Percentiles rank a stretch among this genome's conserved stretches.
These are phyloP conservation scores for Anas capensis DNA, from an alignment of 2,797 vertebrate species.

Conservation along the genomic window DNA sequence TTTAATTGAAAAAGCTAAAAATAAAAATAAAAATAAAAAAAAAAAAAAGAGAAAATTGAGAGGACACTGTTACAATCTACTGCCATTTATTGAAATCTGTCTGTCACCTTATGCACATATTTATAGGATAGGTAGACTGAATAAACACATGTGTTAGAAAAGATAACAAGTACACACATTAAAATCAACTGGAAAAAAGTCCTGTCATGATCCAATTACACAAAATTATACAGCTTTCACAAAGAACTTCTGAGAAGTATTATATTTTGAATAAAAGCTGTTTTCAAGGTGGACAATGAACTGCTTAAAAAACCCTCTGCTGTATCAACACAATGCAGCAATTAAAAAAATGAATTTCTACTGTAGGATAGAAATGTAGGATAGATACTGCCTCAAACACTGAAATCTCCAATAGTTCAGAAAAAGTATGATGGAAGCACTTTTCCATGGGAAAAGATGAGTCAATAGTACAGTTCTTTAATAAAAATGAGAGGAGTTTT, in stretches of 20 bases:
- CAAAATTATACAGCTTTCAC: not conserved
- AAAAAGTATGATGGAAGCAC: not conserved
- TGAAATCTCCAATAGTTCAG: not conserved
- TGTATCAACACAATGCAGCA: not conserved
- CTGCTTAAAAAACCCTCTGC: not conserved
- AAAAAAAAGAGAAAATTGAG: not conserved
- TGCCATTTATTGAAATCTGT: conserved; percentile 51
- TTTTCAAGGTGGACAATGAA: not conserved
- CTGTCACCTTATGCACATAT: not conserved
- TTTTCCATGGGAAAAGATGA: not conserved
- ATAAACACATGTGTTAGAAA: not conserved
- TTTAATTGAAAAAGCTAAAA: conserved; percentile 59
- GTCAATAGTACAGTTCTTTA: not conserved
- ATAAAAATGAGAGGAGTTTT: not conserved
- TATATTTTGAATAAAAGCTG: not conserved
- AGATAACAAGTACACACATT: not conserved
- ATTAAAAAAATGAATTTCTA: not conserved
- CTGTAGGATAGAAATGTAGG: not conserved
- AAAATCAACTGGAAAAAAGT: not conserved
- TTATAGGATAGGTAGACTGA: not conserved
- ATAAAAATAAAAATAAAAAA: not conserved
- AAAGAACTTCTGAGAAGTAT: not conserved
- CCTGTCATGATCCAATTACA: not conserved
- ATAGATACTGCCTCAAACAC: not conserved
- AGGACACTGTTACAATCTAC: not conserved